Evolutionary conservation across 2,888 invertebrate genomes (phyloP).

Genomic region (Sinhomidia bicolor): DNA sequence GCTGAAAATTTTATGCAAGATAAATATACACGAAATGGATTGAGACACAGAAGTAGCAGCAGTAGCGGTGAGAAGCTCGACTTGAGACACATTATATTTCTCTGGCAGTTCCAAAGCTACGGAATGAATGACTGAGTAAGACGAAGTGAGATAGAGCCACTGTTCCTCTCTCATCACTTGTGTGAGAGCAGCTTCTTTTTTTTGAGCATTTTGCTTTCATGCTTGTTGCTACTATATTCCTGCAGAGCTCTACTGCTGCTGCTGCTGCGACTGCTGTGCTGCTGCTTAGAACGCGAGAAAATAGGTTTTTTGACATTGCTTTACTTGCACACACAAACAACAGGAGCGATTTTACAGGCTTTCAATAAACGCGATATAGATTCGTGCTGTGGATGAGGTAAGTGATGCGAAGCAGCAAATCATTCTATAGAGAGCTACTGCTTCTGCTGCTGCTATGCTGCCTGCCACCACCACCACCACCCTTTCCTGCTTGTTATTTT

Average conservation of each 20-base stretch:
- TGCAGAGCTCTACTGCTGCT: neutral
- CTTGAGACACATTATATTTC: neutral
- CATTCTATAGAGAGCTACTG: no score
- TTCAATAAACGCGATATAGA: conserved; percentile 47
- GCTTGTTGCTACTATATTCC: conserved; percentile 29
- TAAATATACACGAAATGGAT: neutral
- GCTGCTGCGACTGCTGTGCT: neutral
- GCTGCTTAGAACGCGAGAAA: neutral
- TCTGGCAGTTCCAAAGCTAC: neutral
- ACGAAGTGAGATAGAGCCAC: conserved; percentile 46
- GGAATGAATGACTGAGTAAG: neutral
- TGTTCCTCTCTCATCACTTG: conserved; percentile 29
- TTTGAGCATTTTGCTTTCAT: neutral
- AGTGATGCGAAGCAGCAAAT: neutral
- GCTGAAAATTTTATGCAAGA: neutral
- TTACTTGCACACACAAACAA: neutral
- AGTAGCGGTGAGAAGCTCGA: neutral
- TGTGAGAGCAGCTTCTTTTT: conserved; percentile 12
- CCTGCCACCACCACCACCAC: conserved; percentile 12
- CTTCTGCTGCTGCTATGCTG: neutral
- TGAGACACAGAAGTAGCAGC: neutral
- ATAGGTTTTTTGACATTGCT: conserved; percentile 33
- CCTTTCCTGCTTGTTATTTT: conserved; percentile 23
- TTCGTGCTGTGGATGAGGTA: neutral
- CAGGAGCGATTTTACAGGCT: conserved; percentile 33